A percentile compares a stretch with the other conserved stretches of the same genome.
Conservation (phyloP, 1,140 invertebrate species). For the Latrodectus geometricus region DNA sequence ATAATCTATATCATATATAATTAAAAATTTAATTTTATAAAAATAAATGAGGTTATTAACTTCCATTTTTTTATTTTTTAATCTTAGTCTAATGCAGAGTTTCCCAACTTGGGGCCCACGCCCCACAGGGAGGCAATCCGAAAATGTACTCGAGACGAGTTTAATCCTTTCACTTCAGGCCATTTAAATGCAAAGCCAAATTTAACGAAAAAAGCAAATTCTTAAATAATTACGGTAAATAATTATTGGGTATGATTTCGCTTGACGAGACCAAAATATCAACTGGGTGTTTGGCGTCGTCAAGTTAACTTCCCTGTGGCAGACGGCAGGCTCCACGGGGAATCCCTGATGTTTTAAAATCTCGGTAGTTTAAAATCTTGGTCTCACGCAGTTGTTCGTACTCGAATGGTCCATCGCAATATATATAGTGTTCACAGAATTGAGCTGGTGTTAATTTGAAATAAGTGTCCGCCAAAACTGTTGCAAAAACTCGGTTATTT, state of each 20-base stretch:
- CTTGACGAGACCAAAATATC: neutral
- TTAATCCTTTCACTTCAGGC: neutral
- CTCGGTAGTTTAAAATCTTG: too few species aligned
- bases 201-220: neutral
- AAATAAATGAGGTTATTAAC: too few species aligned
- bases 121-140: neutral
- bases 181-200: neutral
- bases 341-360: neutral
- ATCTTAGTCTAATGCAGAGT: neutral
- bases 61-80: too few species aligned
- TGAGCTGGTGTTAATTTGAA: too few species aligned
- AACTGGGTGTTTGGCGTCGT: neutral
- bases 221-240: neutral
- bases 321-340: neutral
- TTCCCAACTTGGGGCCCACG: neutral
- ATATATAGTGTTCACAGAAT: neutral
- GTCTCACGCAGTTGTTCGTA: neutral
- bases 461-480: too few species aligned
- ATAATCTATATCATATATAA: too few species aligned
- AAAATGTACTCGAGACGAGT: neutral
- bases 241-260: neutral
- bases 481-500: too few species aligned
- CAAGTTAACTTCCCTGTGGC: neutral
- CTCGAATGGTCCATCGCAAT: neutral
- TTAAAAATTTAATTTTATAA: too few species aligned